Evolutionary conservation across 2,888 invertebrate species (phyloP).

Genomic region (Dexiosoma caninum): DNA sequence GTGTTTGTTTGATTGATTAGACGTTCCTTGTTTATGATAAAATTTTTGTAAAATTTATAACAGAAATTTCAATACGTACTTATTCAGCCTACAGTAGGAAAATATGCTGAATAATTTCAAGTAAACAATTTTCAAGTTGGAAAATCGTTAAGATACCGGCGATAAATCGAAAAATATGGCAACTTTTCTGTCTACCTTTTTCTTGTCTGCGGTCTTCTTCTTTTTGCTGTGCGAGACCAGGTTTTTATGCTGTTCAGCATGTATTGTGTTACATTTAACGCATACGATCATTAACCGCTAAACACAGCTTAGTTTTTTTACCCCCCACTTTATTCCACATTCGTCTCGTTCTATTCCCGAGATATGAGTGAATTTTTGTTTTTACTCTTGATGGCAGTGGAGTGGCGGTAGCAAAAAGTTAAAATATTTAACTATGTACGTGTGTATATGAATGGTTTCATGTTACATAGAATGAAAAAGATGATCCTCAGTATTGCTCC

Average conservation of each 20-base stretch:
- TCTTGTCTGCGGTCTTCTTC: conserved; percentile 15
- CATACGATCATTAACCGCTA: conserved; percentile 75
- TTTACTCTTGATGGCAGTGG: neutral
- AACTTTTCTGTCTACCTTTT: neutral
- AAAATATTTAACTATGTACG: neutral
- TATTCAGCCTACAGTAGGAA: too few species aligned
- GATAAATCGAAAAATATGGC: too few species aligned
- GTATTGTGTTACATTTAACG: conserved; percentile 71
- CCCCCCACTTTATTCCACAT: conserved; percentile 19
- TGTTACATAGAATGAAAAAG: conserved; percentile 35
- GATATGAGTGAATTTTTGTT: neutral
- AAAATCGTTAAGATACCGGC: too few species aligned
- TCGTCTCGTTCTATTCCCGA: neutral
- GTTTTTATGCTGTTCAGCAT: conserved; percentile 51
- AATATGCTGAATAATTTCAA: too few species aligned
- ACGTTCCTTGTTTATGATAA: too few species aligned
- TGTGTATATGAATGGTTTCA: conserved; percentile 18
- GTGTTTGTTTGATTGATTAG: too few species aligned
- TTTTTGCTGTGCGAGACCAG: neutral
- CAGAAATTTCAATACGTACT: too few species aligned
- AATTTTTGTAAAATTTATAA: too few species aligned
- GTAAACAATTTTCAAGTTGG: too few species aligned
- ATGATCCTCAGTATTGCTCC: conserved; percentile 23
- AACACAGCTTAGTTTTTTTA: conserved; percentile 69
- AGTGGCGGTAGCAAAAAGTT: neutral